Percentiles rank a stretch among this genome's conserved stretches.
These are phyloP conservation scores for Anguilla rostrata DNA, from an alignment of 2,113 vertebrate genomes.

Conservation along the genomic window DNA sequence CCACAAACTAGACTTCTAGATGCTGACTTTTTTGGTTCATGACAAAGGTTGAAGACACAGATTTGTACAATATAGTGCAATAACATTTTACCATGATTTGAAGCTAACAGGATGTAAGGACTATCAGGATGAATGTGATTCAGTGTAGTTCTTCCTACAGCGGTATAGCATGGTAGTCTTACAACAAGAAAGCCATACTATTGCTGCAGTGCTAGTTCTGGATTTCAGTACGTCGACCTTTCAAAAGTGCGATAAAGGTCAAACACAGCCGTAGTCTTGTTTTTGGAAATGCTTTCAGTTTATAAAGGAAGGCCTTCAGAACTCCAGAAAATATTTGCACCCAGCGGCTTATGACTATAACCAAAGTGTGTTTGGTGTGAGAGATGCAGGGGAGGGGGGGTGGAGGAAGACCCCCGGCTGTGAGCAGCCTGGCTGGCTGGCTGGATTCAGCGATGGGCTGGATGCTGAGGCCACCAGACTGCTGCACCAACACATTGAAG, in stretches of 20 bases:
- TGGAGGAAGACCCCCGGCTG: constrained; percentile 41
- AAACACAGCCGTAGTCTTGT: not conserved
- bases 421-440: constrained; percentile 42
- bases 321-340: not conserved
- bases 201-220: not conserved
- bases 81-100: not conserved
- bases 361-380: constrained; percentile 1
- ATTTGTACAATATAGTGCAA: not conserved
- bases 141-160: not conserved
- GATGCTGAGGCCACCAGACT: constrained; percentile 36
- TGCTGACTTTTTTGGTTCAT: not conserved
- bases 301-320: constrained; percentile 4
- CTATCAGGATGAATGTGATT: not conserved
- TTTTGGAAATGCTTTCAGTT: not conserved
- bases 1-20: not conserved
- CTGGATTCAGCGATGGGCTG: constrained; percentile 22
- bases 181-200: not conserved
- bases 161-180: not conserved
- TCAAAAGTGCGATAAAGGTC: not conserved
- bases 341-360: constrained; percentile 20
- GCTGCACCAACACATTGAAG: constrained; percentile 36
- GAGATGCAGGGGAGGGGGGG: not conserved
- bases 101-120: not conserved
- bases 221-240: not conserved
- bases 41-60: not conserved